A percentile compares a stretch with the other conserved stretches of the same genome.
These are phyloP conservation scores for Zaprionus bogoriensis DNA, from an alignment of 2,888 invertebrate species.

Conservation along the genomic window DNA sequence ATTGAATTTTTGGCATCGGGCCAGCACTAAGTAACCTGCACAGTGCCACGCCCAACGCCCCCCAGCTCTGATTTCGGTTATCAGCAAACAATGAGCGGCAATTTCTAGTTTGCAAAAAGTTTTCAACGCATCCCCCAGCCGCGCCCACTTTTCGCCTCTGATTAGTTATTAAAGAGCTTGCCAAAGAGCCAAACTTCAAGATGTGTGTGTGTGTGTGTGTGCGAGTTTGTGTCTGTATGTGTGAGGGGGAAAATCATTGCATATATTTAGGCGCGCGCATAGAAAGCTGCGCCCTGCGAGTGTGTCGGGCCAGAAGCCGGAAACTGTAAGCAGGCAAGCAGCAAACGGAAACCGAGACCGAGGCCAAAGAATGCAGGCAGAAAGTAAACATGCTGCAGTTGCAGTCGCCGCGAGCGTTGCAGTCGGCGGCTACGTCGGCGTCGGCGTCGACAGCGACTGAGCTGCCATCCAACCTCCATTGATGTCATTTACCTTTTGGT, in stretches of 20 bases:
- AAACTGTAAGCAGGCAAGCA: slow-evolving; percentile 77
- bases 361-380: slow-evolving; percentile 58
- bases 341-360: slow-evolving; percentile 67
- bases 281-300: slow-evolving; percentile 29
- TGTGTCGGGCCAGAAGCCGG: slow-evolving; percentile 57
- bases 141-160: slow-evolving; percentile 34
- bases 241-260: slow-evolving; percentile 38
- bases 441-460: slow-evolving; percentile 24
- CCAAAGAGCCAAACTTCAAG: slow-evolving; percentile 32
- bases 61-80: slow-evolving; percentile 53
- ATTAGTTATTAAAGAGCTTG: slow-evolving; percentile 67
- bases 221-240: neutral
- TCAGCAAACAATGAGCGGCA: slow-evolving; percentile 57
- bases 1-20: slow-evolving; percentile 28
- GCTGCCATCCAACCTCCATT: slow-evolving; percentile 70
- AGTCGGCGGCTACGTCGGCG: slow-evolving; percentile 13
- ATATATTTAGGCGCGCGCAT: slow-evolving; percentile 68
- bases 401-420: slow-evolving; percentile 10
- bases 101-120: slow-evolving; percentile 53
- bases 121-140: slow-evolving; percentile 26
- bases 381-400: slow-evolving; percentile 46
- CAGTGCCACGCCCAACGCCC: slow-evolving; percentile 21
- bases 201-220: neutral
- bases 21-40: slow-evolving; percentile 22
- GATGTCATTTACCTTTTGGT: slow-evolving; percentile 74